Base-by-base conservation (phyloP, 2,113 vertebrate genomes). In the Nibea albiflora region DNA sequence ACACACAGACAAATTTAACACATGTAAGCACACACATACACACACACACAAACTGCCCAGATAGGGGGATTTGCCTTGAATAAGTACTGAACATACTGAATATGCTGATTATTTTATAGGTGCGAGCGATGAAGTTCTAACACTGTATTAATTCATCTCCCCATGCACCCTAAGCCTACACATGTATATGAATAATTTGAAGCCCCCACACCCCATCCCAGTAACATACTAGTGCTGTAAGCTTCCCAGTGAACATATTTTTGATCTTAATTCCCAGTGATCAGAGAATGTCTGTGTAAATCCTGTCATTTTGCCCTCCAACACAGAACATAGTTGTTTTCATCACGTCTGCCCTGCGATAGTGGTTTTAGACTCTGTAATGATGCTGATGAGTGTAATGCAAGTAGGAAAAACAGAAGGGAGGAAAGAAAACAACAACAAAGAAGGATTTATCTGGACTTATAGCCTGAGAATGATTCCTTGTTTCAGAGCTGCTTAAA, bases 351-450 rank as follows among this genome's bases (percentile, higher is more conserved):
- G 74, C 50, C 5, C 20, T 80, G 60, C 49, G 73, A 90, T 82
- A 74, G 72, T 71, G 86, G 71, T 81, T 91, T 86, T 80, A 68
- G 67, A 72, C 64, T 80, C 72, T 71, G 78, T 85, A 91, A 89
- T 75, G 81, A 89, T 76, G 66, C 64, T 56, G 53, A 90, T 73
- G 83, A 86, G 68, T 42, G 74, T 44, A 73, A 53, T 47, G 46
- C 42, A 78, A 74, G 71, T 52, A 68, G 39, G 50, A 12, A 57
- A 62, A 84, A 77, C 3, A 65, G 39, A 53, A 26, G 28, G 47
- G 61, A 66, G 49, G 26, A 19, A 28, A 76, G 26, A 53, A 54
- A 54, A 35, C 6, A 68, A 53, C 26, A 42, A 61, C 66, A 57
- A 65, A 70, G 42, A 81, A 70, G 83, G 54, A 60, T 39, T 39